Conservation (phyloP, 2,113 vertebrate genomes). For the Urocolius indicus region DNA sequence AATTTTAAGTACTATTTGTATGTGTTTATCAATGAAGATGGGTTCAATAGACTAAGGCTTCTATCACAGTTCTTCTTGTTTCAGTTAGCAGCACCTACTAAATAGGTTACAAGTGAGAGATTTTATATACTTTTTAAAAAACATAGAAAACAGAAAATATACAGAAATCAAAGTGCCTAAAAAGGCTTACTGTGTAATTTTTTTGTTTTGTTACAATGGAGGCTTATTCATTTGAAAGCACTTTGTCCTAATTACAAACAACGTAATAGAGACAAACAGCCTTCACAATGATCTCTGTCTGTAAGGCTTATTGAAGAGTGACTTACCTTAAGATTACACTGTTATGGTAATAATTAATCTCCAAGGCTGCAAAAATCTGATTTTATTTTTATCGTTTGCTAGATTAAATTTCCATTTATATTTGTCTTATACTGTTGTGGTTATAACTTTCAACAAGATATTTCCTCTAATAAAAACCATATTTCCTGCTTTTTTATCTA, state of each 20-base stretch:
- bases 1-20: background rate
- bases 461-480: background rate
- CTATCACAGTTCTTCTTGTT: background rate
- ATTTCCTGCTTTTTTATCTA: constrained; percentile 63
- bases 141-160: background rate
- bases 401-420: background rate
- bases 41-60: background rate
- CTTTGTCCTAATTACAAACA: background rate
- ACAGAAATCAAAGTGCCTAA: background rate
- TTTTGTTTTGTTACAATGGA: background rate
- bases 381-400: background rate
- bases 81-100: background rate
- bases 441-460: background rate
- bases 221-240: background rate
- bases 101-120: background rate
- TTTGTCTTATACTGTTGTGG: background rate
- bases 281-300: background rate
- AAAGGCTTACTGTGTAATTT: background rate
- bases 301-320: background rate
- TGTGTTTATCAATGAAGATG: background rate
- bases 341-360: background rate
- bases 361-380: background rate
- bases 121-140: background rate
- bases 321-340: background rate
- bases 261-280: background rate